Percentiles rank a stretch among this genome's conserved stretches.
Conservation (phyloP, 2,888 invertebrate genomes). For the Lithophane leautieri region DNA sequence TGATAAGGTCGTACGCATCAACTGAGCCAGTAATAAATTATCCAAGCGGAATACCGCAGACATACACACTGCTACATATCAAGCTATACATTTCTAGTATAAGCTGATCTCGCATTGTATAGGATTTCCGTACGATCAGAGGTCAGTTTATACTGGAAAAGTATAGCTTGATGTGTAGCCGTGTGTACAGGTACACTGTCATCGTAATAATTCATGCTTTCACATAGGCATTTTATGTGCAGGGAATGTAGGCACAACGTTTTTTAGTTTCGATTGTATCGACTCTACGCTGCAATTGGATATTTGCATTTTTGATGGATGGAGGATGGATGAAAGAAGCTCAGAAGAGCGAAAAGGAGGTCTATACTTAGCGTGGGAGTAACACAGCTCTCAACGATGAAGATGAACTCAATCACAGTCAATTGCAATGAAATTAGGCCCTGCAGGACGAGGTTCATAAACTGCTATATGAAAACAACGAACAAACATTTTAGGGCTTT, state of each 20-base stretch:
- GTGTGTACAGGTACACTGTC: constrained; percentile 41
- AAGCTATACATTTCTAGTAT: no score
- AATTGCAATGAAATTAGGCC: not conserved
- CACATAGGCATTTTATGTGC: constrained; percentile 28
- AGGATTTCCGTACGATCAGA: no score
- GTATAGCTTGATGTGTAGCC: no score
- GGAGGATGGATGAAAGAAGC: not conserved
- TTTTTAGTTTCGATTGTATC: constrained; percentile 10
- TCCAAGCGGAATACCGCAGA: constrained; percentile 56
- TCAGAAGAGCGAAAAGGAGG: not conserved
- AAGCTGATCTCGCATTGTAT: no score
- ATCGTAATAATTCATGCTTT: constrained; percentile 62
- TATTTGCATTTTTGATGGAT: not conserved
- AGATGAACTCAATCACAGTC: no score
- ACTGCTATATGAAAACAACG: not conserved
- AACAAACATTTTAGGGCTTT: constrained; percentile 8
- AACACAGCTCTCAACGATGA: not conserved
- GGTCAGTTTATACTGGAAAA: no score
- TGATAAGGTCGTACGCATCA: constrained; percentile 59
- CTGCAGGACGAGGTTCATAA: not conserved
- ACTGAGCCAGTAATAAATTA: constrained; percentile 63
- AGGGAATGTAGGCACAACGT: not conserved
- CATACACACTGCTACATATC: constrained; percentile 25
- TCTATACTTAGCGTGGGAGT: no score
- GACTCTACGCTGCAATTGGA: not conserved